Conservation (phyloP, 1,140 invertebrate genomes). For the Temnothorax curvispinosus region DNA sequence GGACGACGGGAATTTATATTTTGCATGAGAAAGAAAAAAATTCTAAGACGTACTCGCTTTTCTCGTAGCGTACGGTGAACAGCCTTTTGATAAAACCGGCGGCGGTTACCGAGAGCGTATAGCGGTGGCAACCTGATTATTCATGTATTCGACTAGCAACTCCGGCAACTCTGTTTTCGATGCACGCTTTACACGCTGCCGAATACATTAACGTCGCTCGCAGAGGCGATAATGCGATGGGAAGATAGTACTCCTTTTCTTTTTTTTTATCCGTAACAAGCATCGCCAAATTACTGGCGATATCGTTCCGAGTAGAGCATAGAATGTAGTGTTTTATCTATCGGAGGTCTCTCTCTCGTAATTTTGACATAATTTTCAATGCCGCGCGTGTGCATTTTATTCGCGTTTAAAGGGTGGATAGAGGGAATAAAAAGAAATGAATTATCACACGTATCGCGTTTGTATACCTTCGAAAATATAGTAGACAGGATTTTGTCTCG, state of each 20-base stretch:
- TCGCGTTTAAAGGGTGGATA: no score
- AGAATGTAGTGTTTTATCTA: background rate
- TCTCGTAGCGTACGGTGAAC: background rate
- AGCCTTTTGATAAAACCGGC: conserved; percentile 47
- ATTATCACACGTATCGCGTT: background rate
- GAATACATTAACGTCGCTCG: conserved; percentile 36
- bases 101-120: conserved; percentile 23
- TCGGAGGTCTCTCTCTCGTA: background rate
- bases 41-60: background rate
- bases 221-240: conserved; percentile 21
- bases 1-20: conserved; percentile 46
- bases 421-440: background rate
- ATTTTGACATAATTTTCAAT: background rate
- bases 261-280: conserved; percentile 18
- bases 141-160: conserved; percentile 59
- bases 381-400: background rate
- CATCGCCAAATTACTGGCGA: conserved; percentile 13
- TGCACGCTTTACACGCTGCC: conserved; percentile 48
- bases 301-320: background rate
- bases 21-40: conserved; percentile 9
- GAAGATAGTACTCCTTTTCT: background rate
- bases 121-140: conserved; percentile 35
- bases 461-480: background rate
- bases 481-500: background rate
- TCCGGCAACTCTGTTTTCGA: conserved; percentile 57